Base-by-base conservation (phyloP, 1,140 invertebrate species). In the Leguminivora glycinivorella region DNA sequence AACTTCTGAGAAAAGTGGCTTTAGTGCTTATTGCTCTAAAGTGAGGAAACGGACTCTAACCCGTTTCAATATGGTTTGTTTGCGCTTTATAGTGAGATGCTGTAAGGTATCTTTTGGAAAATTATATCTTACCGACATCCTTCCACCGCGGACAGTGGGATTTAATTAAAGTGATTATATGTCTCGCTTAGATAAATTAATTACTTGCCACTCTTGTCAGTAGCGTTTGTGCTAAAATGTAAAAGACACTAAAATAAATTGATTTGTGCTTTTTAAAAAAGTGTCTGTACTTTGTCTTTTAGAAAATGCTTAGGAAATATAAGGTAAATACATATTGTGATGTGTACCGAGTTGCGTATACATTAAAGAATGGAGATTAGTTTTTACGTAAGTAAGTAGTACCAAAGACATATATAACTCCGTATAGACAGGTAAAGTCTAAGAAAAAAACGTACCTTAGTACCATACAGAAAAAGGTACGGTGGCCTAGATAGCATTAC, bases 141-240 rank as follows among this genome's bases (percentile, higher is more conserved):
- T 34, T 63, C 58, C 26, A 29, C 7, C 26, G 58, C 26, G n/a
- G 10, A 17, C 58, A 52, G 12, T 29, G 19, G 47, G 47, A 52
- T 63, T 63, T 63, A 63, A 63, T 63, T 63, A 26, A 58, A 34
- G 58, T 22, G 47, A 52, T 19, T 52, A 52, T 22, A 52, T 22
- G 22, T 52, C 47, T 52, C 19, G 9, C n/a, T 52, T 22, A 52
- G 19, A 22, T 22, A 17, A 22, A 52, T 52, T 52, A 52, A 52
- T 52, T 52, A 52, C 17, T 22, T n/a, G 12, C 12, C 12, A n/a
- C n/a, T 17, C 43, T 52, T 52, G 47, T 19, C 19, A 19, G n/a
- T 10, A 19, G 47, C 19, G 40, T n/a, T 17, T 3, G 40, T 1
- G 40, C 40, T 17, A 10, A 43, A 43, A 43, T 52, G 47, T n/a